Evolutionary conservation across 35 echinoderm and acorn worm species (phyloP), one percentile per base, ranked within the genome.

Genomic region (Ophioderma brevispina): DNA sequence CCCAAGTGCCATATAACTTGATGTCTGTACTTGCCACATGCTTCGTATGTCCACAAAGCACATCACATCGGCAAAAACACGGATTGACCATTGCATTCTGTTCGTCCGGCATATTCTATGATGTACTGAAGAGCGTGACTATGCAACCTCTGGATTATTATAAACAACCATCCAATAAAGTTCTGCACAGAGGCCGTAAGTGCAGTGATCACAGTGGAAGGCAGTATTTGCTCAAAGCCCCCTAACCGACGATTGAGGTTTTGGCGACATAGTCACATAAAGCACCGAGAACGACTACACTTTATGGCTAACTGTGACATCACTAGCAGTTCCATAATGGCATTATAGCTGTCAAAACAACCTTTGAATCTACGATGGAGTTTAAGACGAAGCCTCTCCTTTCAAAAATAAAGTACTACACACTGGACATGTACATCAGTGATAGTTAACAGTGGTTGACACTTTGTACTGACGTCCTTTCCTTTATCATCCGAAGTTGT

Each of bases 31-130:
- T 37, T 70, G 23, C 4, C 63, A 0, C 15, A 37, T 0, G 89
- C 87, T 31, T 76, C 81, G 11, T 89, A 64, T 17, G 87, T 89
- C 97, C 93, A 99, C 15, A 76, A 84, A 28, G 93, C 95, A 18
- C n/a, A n/a, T n/a, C n/a, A 88, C 88, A 91, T 99, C 97, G 40
- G 88, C 87, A 28, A 99, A 83, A n/a, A n/a, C n/a, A n/a, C 55
- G 90, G 56, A 79, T 95, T 93, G 55, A 95, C n/a, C 25, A 78
- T 82, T 33, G 84, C 64, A 14, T 81, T 83, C 25, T 81, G 84
- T 18, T 79, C 76, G 18, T 88, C 87, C n/a, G 93, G 96, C 18
- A 87, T 82, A 18, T 37, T 81, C 0, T n/a, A 93, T 43, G 25
- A 86, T 35, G n/a, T 76, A 79, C n/a, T 70, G 97, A 94, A 25